Percentiles rank a stretch among this genome's conserved stretches.
Evolutionary conservation across 2,113 vertebrate species (phyloP).

Genomic region (Xenus cinereus): DNA sequence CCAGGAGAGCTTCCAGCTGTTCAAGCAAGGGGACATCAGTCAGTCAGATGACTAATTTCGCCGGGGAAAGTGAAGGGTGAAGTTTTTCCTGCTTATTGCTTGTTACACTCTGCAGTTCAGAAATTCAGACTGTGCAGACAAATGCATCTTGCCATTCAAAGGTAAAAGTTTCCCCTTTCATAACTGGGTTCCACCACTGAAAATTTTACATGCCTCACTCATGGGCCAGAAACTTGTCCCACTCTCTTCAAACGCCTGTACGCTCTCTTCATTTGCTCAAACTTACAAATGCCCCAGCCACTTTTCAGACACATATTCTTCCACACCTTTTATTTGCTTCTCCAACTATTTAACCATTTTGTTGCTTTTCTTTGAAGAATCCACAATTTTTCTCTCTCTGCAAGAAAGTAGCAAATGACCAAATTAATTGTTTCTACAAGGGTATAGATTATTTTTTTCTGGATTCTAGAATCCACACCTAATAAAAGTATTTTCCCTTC

Average conservation of each 20-base stretch:
- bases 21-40: fast-evolving
- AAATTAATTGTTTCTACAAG: neutral
- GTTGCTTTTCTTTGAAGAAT: neutral
- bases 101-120: neutral
- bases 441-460: neutral
- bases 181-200: neutral
- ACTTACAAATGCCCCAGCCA: neutral
- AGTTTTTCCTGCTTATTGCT: neutral
- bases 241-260: neutral
- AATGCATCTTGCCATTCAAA: neutral
- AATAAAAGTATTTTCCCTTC: neutral
- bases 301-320: neutral
- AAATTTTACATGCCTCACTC: fast-evolving
- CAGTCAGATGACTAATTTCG: neutral
- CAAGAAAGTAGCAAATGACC: neutral
- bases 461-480: neutral
- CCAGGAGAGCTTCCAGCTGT: neutral
- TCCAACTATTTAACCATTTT: neutral
- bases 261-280: neutral
- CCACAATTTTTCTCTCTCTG: neutral
- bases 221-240: neutral
- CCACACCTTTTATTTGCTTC: neutral
- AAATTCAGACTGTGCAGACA: neutral
- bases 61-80: neutral
- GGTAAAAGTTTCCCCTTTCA: neutral